These are phyloP conservation scores for Dysmachus trigonus DNA, from an alignment of 2,888 invertebrate species.

Conservation along the genomic window DNA sequence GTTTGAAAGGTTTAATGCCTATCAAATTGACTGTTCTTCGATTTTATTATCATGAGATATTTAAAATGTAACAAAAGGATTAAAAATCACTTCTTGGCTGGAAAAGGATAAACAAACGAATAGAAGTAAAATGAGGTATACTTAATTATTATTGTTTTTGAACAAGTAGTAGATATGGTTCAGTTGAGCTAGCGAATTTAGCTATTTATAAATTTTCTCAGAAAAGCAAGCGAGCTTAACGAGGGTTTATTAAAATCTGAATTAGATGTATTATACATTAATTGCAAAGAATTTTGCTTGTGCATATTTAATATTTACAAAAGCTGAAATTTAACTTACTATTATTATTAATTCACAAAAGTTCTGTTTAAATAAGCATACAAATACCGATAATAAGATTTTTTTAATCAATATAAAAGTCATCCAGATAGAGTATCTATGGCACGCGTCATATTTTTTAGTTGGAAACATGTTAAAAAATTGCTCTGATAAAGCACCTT, in stretches of 20 bases:
- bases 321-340: not conserved
- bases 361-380: not conserved
- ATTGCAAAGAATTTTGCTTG: not conserved
- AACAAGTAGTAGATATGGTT: not conserved
- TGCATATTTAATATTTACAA: not conserved
- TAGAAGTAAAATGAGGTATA: not conserved
- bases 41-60: not conserved
- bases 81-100: not conserved
- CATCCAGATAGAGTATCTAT: not conserved
- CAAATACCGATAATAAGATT: not conserved
- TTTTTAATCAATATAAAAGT: not conserved
- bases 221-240: not conserved
- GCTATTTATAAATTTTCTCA: not conserved
- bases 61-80: not conserved
- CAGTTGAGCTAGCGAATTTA: not conserved
- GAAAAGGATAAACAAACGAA: not conserved
- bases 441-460: not conserved
- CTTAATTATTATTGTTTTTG: not conserved
- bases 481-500: not conserved
- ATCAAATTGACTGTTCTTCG: not conserved
- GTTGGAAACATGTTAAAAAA: not conserved
- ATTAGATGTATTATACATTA: not conserved
- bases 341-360: too few species aligned
- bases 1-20: not conserved
- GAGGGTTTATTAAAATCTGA: not conserved